These are phyloP conservation scores for Phymorhynchus buccinoides DNA, from an alignment of 1,140 invertebrate genomes.

Conservation along the genomic window DNA sequence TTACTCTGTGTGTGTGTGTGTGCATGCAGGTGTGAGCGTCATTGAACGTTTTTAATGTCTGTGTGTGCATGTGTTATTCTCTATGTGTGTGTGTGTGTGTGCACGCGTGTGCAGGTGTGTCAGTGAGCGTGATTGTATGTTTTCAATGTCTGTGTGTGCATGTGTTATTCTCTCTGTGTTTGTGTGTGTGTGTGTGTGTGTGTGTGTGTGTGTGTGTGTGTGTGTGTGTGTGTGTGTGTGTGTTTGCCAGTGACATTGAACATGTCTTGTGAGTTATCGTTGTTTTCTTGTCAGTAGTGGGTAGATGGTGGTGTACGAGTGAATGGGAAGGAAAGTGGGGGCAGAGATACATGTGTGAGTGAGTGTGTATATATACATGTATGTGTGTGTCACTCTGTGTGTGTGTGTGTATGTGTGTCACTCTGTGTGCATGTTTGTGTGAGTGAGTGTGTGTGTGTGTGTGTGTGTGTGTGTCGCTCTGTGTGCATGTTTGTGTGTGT, in stretches of 20 bases:
- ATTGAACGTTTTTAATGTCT: neutral
- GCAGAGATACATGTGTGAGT: too few relatives aligned
- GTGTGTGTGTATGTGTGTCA: slow-evolving; percentile 19
- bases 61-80: neutral
- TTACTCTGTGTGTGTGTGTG: neutral
- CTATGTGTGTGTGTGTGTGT: neutral
- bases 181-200: slow-evolving; percentile 1
- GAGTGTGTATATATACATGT: neutral
- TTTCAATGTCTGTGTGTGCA: neutral
- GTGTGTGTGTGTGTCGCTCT: too few relatives aligned
- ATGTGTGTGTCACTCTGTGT: neutral
- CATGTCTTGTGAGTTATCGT: too few relatives aligned
- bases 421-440: too few relatives aligned
- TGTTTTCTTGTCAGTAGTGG: too few relatives aligned
- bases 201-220: slow-evolving; percentile 12
- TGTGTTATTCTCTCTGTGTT: neutral
- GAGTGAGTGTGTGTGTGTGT: too few relatives aligned
- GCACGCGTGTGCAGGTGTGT: neutral
- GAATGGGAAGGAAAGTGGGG: too few relatives aligned
- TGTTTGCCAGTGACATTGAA: too few relatives aligned
- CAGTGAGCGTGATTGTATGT: neutral
- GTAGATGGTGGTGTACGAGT: too few relatives aligned
- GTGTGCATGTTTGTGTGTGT: neutral
- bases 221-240: slow-evolving; percentile 22
- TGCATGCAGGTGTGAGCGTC: neutral